These are phyloP conservation scores for Deroplatys truncata DNA, from an alignment of 2,888 invertebrate genomes.

Conservation along the genomic window DNA sequence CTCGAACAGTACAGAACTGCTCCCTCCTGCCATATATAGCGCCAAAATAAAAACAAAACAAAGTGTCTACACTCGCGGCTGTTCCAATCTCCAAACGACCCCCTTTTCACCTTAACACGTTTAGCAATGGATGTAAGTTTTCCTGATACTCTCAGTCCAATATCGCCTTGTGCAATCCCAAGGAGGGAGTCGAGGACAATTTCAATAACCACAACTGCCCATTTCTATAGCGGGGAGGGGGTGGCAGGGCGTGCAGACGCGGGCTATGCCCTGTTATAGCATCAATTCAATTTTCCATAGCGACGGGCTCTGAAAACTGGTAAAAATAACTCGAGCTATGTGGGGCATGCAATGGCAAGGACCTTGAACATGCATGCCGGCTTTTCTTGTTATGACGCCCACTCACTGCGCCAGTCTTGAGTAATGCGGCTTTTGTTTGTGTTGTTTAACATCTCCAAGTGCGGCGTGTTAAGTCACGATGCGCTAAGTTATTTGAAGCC, in stretches of 20 bases:
- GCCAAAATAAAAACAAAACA: neutral
- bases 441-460: no score
- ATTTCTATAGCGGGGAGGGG: neutral
- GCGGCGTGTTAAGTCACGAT: no score
- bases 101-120: neutral
- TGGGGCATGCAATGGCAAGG: neutral
- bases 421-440: no score
- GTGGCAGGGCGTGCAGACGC: neutral
- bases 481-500: no score
- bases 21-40: neutral
- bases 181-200: neutral
- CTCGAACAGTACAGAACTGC: neutral
- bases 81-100: neutral
- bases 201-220: conserved; percentile 11
- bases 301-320: conserved; percentile 4
- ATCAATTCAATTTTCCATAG: conserved; percentile 14
- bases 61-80: neutral
- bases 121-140: neutral
- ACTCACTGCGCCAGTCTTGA: no score
- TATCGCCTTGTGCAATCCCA: neutral
- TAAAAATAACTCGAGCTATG: neutral
- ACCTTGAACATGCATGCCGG: neutral
- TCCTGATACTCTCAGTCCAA: neutral
- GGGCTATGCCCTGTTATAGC: neutral
- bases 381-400: neutral